These are phyloP conservation scores for Sinocyclocheilus anophthalmus DNA, from an alignment of 2,113 vertebrate genomes.

Conservation along the genomic window DNA sequence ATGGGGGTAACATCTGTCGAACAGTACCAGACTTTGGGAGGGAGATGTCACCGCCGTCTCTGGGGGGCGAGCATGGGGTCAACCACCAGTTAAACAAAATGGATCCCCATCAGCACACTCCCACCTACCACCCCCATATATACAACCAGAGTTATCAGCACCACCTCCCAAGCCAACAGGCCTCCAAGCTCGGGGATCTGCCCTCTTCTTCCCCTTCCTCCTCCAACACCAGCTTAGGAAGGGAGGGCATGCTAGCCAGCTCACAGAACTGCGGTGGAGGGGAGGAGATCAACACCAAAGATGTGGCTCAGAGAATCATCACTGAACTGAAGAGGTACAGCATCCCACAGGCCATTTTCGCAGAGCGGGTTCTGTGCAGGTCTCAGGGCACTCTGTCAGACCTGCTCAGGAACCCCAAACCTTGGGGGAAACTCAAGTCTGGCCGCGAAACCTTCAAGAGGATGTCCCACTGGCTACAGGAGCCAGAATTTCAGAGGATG, in stretches of 20 bases:
- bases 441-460: constrained; percentile 86
- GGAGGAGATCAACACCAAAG: constrained; percentile 85
- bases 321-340: constrained; percentile 85
- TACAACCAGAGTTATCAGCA: constrained; percentile 80
- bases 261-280: constrained; percentile 64
- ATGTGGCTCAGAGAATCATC: constrained; percentile 85
- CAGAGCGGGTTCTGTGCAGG: constrained; percentile 82
- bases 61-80: constrained; percentile 66
- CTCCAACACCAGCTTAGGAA: constrained; percentile 64
- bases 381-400: constrained; percentile 85
- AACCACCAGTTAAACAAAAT: constrained; percentile 78
- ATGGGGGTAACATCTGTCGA: constrained; percentile 75
- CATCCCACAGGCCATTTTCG: constrained; percentile 86
- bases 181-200: constrained; percentile 74
- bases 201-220: constrained; percentile 62
- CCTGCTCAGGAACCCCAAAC: constrained; percentile 85
- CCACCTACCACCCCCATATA: constrained; percentile 74
- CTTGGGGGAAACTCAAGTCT: constrained; percentile 86
- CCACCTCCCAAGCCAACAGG: constrained; percentile 72
- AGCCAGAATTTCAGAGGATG: constrained; percentile 86
- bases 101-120: constrained; percentile 73
- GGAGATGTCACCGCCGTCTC: constrained; percentile 78
- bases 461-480: constrained; percentile 86
- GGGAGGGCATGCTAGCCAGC: constrained; percentile 71
- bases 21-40: constrained; percentile 77